Percentiles rank a stretch among this genome's conserved stretches.
Conservation (phyloP, 2,888 invertebrate genomes). For the Pantelozetes paolii region DNA sequence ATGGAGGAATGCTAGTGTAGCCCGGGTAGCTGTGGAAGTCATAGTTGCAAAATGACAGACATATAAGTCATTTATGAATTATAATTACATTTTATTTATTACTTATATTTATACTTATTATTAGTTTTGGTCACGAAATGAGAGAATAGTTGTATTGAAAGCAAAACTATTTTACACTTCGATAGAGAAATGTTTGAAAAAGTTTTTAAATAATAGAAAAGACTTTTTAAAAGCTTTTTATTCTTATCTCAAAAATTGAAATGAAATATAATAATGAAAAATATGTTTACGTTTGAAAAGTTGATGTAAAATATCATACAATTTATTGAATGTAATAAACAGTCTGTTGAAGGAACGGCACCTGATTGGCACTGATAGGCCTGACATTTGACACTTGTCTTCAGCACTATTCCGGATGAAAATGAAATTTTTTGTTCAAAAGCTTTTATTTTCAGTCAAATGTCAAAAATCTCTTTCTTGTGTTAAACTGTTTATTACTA, state of each 20-base stretch:
- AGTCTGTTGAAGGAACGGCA: not conserved
- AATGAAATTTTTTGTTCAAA: not conserved
- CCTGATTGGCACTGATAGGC: not conserved
- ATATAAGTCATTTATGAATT: not conserved
- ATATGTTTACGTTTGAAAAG: not conserved
- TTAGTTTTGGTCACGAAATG: not conserved
- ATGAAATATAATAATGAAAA: not conserved
- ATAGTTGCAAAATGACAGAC: too few relatives aligned
- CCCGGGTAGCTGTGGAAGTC: too few relatives aligned
- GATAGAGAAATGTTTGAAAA: too few relatives aligned
- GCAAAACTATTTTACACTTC: too few relatives aligned
- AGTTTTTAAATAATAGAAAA: too few relatives aligned
- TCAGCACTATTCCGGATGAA: not conserved
- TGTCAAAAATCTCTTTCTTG: not conserved
- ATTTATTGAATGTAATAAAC: not conserved
- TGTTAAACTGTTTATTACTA: slow-evolving; percentile 1
- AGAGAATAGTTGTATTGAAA: not conserved
- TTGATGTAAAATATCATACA: not conserved
- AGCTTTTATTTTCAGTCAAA: not conserved
- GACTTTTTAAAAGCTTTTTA: too few relatives aligned
- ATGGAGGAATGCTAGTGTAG: not conserved
- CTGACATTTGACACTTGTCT: not conserved
- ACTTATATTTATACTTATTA: not conserved
- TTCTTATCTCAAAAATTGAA: not conserved
- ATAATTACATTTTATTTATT: not conserved